Evolutionary conservation across 35 echinoderm and acorn worm genomes (phyloP), one percentile per base, ranked within the genome.

Genomic region (Diadema setosum): DNA sequence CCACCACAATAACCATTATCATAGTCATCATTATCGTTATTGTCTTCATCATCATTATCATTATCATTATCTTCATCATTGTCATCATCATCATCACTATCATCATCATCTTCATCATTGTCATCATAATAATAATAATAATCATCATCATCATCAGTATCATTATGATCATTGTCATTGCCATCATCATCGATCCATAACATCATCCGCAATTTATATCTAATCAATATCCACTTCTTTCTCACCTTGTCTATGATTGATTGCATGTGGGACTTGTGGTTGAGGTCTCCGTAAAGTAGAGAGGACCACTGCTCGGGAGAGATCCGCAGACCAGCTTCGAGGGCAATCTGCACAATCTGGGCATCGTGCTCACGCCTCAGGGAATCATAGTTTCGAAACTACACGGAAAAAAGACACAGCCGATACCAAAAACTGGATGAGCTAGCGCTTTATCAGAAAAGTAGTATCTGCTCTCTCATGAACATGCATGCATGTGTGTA

Each of bases 301-400:
- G 93, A 99, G 15, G 96, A 99, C 96, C 96, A 99, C 58, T 99
- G 96, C 39, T 99, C 96, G 1, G 96, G 96, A 24, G 96, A 99
- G 5, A 99, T 99, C 24, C 96, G 55, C 73, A 99, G 49, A 31
- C 96, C 96, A 80, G 93, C 96, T 37, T 99, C 96, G 20, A 95
- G 94, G 32, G 96, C 96, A 48, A 99, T 99, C 89, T 99, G 96
- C 3, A 99, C 96, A 59, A 99, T 99, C 86, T 99, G 96, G 16
- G 93, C 86, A 89, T 99, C 96, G 75, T 99, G 96, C 56, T 99
- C 96, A 41, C 90, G 83, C 43, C 96, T 67, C 48, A 99, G 76
- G 45, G 96, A 87, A 45, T 99, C 96, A 33, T 95, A 95, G 35
- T 92, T 87, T 42, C 96, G 92, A 58, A 99, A 99, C 96, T 99